Conservation (phyloP, 2,113 vertebrate genomes). For the Corapipo altera region DNA sequence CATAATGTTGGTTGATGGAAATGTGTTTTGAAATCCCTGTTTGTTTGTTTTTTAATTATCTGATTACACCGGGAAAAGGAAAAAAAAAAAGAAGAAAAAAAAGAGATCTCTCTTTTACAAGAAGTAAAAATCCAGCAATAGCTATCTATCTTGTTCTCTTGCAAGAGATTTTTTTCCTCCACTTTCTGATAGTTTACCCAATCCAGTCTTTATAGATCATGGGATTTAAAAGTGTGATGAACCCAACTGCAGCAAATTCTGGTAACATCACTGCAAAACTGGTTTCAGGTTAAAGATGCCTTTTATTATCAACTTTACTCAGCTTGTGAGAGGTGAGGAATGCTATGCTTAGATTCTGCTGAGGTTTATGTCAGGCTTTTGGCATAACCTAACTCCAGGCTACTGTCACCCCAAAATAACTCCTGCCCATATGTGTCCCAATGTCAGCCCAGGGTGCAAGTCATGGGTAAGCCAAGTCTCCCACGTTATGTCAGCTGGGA, state of each 20-base stretch:
- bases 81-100: neutral
- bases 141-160: neutral
- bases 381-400: neutral
- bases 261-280: neutral
- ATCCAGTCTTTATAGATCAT: neutral
- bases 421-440: neutral
- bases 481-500: neutral
- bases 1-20: conserved; percentile 21
- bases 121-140: neutral
- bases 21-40: conserved; percentile 35
- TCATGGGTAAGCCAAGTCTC: neutral
- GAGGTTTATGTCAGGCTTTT: neutral
- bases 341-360: neutral
- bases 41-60: conserved; percentile 57
- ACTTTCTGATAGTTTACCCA: neutral
- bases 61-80: neutral
- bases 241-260: neutral
- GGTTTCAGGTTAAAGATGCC: neutral
- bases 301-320: neutral
- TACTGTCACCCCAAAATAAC: neutral
- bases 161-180: neutral
- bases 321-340: neutral
- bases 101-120: neutral
- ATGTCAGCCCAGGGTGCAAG: neutral
- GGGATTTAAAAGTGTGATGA: neutral